phyloP scores from a whole-genome alignment of 2,797 vertebrate genomes.

The Australoheros facetus region DNA sequence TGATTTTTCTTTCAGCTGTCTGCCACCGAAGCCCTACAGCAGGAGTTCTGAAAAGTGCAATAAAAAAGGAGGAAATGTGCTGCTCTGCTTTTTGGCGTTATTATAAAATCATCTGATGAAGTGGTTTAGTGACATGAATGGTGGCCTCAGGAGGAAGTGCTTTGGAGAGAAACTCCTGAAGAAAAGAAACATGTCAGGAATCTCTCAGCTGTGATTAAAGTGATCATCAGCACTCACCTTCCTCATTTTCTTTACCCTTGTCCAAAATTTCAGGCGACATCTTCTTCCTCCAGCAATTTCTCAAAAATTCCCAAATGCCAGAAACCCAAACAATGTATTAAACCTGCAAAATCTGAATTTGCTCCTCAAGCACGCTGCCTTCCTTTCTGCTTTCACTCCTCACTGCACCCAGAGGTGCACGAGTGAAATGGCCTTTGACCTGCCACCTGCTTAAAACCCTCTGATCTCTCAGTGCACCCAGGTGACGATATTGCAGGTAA shows the following conservation, averaged over 20 bases:
- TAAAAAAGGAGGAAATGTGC: not conserved
- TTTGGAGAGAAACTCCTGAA: not conserved
- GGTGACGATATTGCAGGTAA: no score
- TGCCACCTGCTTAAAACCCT: not conserved
- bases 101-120: not conserved
- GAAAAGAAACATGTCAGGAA: not conserved
- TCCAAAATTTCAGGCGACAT: not conserved
- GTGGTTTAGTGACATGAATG: not conserved
- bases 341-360: not conserved
- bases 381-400: not conserved
- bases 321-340: not conserved
- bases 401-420: not conserved
- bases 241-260: not conserved
- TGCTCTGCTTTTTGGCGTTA: not conserved
- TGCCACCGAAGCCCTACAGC: not conserved
- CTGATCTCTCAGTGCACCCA: no score
- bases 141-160: not conserved
- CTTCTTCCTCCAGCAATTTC: not conserved
- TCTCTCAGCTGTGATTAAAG: not conserved
- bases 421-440: not conserved
- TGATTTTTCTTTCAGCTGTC: constrained; percentile 26
- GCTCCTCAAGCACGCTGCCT: not conserved
- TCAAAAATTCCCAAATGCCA: rapidly evolving
- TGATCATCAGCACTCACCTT: not conserved
- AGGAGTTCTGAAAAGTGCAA: not conserved